Evolutionary conservation across 2,797 vertebrate genomes (phyloP).

Genomic region (Carduelis carduelis): DNA sequence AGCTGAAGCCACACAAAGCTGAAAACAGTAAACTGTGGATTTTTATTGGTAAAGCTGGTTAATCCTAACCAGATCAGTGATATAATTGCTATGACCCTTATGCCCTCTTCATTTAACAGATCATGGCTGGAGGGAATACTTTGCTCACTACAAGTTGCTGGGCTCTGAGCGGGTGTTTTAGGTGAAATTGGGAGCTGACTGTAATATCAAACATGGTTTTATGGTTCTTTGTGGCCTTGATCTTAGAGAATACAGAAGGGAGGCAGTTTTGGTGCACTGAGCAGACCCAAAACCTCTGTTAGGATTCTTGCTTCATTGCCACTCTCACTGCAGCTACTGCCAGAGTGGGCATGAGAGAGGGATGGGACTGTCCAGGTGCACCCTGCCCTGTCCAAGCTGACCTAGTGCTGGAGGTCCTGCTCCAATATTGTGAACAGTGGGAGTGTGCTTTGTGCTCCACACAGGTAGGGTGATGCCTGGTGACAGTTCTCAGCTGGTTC

Average conservation of each 20-base stretch:
- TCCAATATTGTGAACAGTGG: accelerated
- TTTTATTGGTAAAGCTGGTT: background rate
- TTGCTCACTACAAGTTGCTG: background rate
- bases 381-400: background rate
- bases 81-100: background rate
- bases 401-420: background rate
- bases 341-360: background rate
- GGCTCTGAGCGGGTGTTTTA: background rate
- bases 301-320: background rate
- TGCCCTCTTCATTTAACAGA: background rate
- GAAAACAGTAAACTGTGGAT: background rate
- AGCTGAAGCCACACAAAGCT: background rate
- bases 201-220: accelerated
- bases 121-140: background rate
- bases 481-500: background rate
- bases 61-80: background rate
- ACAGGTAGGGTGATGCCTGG: background rate
- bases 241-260: background rate
- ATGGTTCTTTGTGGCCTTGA: background rate
- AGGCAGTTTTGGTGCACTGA: background rate
- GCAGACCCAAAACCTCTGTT: background rate
- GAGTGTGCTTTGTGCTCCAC: background rate
- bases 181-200: background rate
- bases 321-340: background rate
- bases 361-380: accelerated